Evolutionary conservation across 2,888 invertebrate species (phyloP).

Genomic region (Nycteola revayana): DNA sequence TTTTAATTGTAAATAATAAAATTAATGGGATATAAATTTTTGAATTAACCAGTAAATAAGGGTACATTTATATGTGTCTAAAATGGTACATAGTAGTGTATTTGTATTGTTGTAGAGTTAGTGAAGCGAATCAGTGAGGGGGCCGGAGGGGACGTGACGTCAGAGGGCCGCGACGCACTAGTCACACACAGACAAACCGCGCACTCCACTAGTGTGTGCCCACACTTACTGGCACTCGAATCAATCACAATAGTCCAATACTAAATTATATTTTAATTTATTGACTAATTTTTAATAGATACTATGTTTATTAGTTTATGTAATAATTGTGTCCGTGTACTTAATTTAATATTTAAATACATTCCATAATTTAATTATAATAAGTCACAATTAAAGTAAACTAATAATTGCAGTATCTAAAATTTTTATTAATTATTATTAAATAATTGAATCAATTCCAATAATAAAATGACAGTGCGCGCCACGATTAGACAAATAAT

Average conservation of each 20-base stretch:
- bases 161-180: constrained; percentile 70
- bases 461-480: constrained; percentile 62
- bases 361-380: too few species aligned
- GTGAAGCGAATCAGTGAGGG: constrained; percentile 66
- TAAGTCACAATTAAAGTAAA: too few species aligned
- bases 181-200: constrained; percentile 47
- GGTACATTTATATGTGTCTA: constrained; percentile 73
- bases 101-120: constrained; percentile 80
- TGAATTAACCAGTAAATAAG: constrained; percentile 68
- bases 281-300: background rate
- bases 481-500: constrained; percentile 77
- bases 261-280: constrained; percentile 4
- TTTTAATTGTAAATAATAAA: constrained; percentile 78
- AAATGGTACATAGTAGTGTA: constrained; percentile 79
- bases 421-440: too few species aligned
- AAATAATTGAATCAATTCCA: too few species aligned
- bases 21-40: constrained; percentile 59
- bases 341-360: too few species aligned
- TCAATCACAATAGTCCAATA: constrained; percentile 6
- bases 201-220: constrained; percentile 3
- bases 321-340: background rate
- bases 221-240: constrained; percentile 22
- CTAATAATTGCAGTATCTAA: constrained; percentile 6
- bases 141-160: constrained; percentile 45
- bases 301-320: background rate